A percentile compares a stretch with the other conserved stretches of the same genome.
Evolutionary conservation across 2,113 vertebrate species (phyloP).

Genomic region (Circaetus gallicus): DNA sequence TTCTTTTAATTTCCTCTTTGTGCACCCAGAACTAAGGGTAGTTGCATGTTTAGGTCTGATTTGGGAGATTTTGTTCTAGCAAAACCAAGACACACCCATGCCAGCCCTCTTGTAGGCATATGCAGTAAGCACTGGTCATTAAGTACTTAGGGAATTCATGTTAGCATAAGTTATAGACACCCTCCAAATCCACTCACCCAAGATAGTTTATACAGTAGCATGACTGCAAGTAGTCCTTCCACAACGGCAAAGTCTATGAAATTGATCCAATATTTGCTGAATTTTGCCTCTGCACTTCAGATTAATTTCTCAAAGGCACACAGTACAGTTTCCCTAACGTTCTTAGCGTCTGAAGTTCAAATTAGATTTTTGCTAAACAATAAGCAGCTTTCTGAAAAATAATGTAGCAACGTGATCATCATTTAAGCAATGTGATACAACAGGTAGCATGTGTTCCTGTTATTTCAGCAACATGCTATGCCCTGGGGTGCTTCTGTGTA

Average conservation of each 20-base stretch:
- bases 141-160: neutral
- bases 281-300: slow-evolving; percentile 8
- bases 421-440: neutral
- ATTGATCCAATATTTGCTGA: slow-evolving; percentile 36
- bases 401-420: neutral
- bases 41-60: neutral
- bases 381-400: slow-evolving; percentile 30
- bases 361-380: neutral
- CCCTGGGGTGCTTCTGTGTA: neutral
- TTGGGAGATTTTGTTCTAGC: neutral
- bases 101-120: neutral
- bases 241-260: slow-evolving; percentile 13
- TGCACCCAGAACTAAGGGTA: neutral
- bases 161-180: neutral
- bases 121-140: neutral
- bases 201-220: neutral
- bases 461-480: neutral
- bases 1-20: neutral
- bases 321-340: neutral
- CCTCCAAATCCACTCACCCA: neutral
- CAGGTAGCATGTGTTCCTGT: neutral
- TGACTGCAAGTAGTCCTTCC: neutral
- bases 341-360: neutral
- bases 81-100: rapidly evolving
- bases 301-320: slow-evolving; percentile 34